Evolutionary conservation across 2,797 vertebrate species (phyloP).

Genomic region (Pithecia hirsuta): DNA sequence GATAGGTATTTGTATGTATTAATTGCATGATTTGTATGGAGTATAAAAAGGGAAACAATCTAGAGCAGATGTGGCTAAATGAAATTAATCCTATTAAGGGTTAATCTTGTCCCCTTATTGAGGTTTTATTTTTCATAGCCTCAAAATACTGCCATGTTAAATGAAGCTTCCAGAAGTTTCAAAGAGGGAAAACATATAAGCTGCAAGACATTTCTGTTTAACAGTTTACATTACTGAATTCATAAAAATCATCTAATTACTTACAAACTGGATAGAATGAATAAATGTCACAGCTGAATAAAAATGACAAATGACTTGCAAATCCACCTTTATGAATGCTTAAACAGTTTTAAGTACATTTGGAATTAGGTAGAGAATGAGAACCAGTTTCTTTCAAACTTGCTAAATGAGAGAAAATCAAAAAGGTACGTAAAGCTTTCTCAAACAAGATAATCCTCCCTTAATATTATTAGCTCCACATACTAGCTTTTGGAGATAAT

Average conservation of each 20-base stretch:
- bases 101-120: not conserved
- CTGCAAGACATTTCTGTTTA: slow-evolving; percentile 14
- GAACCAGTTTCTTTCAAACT: not conserved
- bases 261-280: slow-evolving; percentile 25
- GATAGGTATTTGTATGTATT: not conserved
- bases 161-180: slow-evolving; percentile 13
- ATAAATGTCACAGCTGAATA: slow-evolving; percentile 52
- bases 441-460: slow-evolving; percentile 8
- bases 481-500: not conserved
- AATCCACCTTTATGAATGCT: slow-evolving; percentile 56
- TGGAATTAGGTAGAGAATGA: slow-evolving; percentile 36
- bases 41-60: slow-evolving; percentile 80
- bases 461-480: not conserved
- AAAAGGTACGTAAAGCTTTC: slow-evolving; percentile 13
- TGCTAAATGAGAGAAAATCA: not conserved
- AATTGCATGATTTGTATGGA: slow-evolving; percentile 84
- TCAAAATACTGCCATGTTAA: not conserved
- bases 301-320: slow-evolving; percentile 59
- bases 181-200: slow-evolving; percentile 29
- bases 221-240: not conserved
- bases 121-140: not conserved
- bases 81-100: slow-evolving; percentile 82
- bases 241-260: slow-evolving; percentile 61
- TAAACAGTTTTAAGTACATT: slow-evolving; percentile 20
- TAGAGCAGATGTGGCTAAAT: slow-evolving; percentile 82